These are phyloP conservation scores for Eufriesea mexicana DNA, from an alignment of 1,140 invertebrate genomes.

Conservation along the genomic window DNA sequence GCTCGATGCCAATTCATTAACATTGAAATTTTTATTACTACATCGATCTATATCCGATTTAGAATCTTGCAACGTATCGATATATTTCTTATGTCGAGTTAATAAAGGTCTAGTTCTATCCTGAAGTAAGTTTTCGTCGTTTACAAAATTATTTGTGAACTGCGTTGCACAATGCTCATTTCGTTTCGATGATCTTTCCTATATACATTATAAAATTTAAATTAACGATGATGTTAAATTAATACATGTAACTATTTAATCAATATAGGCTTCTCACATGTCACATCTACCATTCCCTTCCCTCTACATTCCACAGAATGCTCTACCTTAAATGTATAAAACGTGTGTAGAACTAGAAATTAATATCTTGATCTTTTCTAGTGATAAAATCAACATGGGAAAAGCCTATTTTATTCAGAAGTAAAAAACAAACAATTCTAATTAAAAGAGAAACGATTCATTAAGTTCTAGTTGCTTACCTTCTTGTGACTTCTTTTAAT, in stretches of 20 bases:
- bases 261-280: too few relatives aligned
- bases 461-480: slow-evolving; percentile 61
- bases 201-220: slow-evolving; percentile 16
- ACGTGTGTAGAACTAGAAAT: too few relatives aligned
- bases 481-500: slow-evolving; percentile 79
- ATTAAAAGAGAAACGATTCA: background rate
- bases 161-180: background rate
- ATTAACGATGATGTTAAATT: background rate
- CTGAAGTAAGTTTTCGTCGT: background rate
- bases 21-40: slow-evolving; percentile 57
- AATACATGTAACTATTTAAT: background rate
- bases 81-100: background rate
- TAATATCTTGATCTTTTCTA: too few relatives aligned
- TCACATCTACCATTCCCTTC: too few relatives aligned
- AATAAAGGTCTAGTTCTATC: background rate
- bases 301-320: too few relatives aligned
- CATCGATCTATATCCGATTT: slow-evolving; percentile 54
- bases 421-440: background rate
- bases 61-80: background rate
- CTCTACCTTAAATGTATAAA: too few relatives aligned
- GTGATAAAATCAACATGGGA: background rate
- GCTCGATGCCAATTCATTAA: slow-evolving; percentile 36
- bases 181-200: slow-evolving; percentile 69
- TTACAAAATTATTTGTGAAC: background rate
- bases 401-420: too few relatives aligned